A percentile compares a stretch with the other conserved stretches of the same genome.
Evolutionary conservation across 2,113 vertebrate species (phyloP).

Genomic region (Saccopteryx leptura): DNA sequence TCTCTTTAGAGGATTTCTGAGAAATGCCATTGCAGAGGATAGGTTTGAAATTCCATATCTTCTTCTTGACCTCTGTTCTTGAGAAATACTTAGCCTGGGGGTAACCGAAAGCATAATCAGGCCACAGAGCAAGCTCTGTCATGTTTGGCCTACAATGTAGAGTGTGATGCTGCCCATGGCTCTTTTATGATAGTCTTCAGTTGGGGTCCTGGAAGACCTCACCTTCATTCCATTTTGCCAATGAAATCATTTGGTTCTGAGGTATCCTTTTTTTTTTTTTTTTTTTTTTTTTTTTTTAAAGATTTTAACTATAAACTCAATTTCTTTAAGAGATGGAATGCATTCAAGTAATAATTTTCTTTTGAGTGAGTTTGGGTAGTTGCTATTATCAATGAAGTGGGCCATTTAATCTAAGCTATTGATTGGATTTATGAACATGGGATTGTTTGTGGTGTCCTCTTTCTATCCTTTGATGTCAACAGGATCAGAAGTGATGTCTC

Average conservation of each 20-base stretch:
- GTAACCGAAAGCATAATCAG: constrained; percentile 68
- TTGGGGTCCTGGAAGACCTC: background rate
- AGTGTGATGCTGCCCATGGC: background rate
- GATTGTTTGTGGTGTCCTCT: background rate
- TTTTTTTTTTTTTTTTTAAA: background rate
- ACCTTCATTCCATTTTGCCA: background rate
- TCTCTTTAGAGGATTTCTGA: constrained; percentile 82
- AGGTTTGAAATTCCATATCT: constrained; percentile 73
- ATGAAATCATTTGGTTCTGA: background rate
- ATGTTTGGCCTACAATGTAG: background rate
- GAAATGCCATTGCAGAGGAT: constrained; percentile 74
- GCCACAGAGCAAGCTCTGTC: background rate
- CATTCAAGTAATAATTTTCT: background rate
- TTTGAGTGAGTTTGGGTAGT: background rate
- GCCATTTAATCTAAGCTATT: constrained; percentile 1
- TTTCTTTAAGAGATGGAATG: background rate
- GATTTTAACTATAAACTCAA: background rate
- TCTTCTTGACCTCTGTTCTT: constrained; percentile 25
- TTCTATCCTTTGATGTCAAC: background rate
- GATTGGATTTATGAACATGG: background rate
- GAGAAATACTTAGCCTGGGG: constrained; percentile 69
- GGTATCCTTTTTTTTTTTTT: background rate
- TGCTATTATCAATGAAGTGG: background rate
- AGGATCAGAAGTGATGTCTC: background rate
- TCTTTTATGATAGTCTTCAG: background rate